Evolutionary conservation across 2,888 invertebrate species (phyloP), one percentile per base, ranked within the genome.

Genomic region (Xestia xanthographa): DNA sequence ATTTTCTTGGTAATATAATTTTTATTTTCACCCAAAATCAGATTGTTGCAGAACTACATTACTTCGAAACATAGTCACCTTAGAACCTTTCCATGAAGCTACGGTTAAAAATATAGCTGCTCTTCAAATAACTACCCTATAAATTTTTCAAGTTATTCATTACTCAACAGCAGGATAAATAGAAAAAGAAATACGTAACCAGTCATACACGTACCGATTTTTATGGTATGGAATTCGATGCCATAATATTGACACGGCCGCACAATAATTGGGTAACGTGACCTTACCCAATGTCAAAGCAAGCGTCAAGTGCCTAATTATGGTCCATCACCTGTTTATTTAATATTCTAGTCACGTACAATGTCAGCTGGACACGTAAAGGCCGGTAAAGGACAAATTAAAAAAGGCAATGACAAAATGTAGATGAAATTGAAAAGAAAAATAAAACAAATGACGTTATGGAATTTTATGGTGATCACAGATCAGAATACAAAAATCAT

Each of bases 201-300:
- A 14, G 12, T 29, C 34, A 34, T 11, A 43, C 53, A 38, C 26
- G 53, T 48, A 62, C 34, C 9, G 1, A 45, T 20, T 12, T 17
- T 5, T 68, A n/a, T 34, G 53, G 14, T 9, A 60, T 58, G 56
- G 56, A 65, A 60, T 60, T 50, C 41, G 62, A 70, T 58, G 56
- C 63, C 41, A 62, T 77, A 53, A 50, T 48, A 82, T 50, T 26
- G 4, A 43, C 48, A 75, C 22, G 6, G 41, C 43, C 22, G 43
- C 20, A 43, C 41, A 65, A 73, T 83, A 83, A 79, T 83, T 86
- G 70, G 56, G 83, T 71, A 85, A 83, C 86, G 72, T 82, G 88
- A 91, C 91, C 90, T 90, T 79, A 60, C 80, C 63, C 91, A 92
- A 91, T 89, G 91, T 88, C 87, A 86, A 72, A 71, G 56, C 45